phyloP scores from a whole-genome alignment of 2,888 invertebrate genomes.

The Diloba caeruleocephala region DNA sequence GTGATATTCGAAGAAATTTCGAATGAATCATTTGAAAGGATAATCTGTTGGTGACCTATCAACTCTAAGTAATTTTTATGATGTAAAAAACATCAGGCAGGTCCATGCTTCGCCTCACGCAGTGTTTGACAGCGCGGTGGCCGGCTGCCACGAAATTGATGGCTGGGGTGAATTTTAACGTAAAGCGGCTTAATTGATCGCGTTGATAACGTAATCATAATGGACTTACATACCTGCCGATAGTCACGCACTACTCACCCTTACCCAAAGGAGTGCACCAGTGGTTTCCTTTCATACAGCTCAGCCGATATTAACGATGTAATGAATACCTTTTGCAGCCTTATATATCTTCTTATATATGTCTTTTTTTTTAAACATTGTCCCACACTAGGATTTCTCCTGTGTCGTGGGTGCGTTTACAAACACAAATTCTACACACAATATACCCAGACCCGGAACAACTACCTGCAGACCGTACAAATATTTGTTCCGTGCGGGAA shows the following conservation, averaged over 20 bases:
- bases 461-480: too few relatives aligned
- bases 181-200: conserved; percentile 84
- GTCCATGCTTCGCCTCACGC: conserved; percentile 66
- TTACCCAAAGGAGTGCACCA: conserved; percentile 68
- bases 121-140: conserved; percentile 58
- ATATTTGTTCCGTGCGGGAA: too few relatives aligned
- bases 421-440: too few relatives aligned
- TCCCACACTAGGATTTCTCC: too few relatives aligned
- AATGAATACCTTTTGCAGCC: conserved; percentile 68
- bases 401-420: too few relatives aligned
- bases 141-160: conserved; percentile 76
- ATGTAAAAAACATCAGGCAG: conserved; percentile 42
- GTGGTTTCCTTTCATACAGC: conserved; percentile 71
- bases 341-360: too few relatives aligned
- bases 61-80: too few relatives aligned
- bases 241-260: conserved; percentile 62
- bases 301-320: conserved; percentile 65
- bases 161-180: conserved; percentile 81
- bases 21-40: too few relatives aligned
- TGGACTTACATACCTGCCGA: conserved; percentile 68
- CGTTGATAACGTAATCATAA: conserved; percentile 79
- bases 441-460: too few relatives aligned
- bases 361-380: too few relatives aligned
- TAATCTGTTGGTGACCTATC: too few relatives aligned
- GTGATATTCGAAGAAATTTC: too few relatives aligned